A percentile compares a stretch with the other conserved stretches of the same genome.
Evolutionary conservation across 2,113 vertebrate species (phyloP).

Genomic region (Canis aureus): DNA sequence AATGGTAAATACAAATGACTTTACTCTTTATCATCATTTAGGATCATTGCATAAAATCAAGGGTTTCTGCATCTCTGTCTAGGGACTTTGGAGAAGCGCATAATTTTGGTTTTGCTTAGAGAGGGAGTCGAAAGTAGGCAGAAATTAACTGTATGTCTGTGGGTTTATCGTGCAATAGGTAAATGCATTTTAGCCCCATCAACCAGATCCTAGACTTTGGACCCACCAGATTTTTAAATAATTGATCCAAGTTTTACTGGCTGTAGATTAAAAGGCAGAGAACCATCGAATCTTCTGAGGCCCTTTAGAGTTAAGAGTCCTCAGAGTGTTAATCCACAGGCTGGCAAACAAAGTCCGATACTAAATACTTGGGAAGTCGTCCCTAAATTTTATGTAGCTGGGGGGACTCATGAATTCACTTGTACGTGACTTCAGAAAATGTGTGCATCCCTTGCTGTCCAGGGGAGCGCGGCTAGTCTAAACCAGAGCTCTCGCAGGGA

Average conservation of each 20-base stretch:
- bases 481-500: background rate
- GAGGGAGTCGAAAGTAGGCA: background rate
- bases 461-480: background rate
- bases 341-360: background rate
- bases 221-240: background rate
- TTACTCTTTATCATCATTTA: background rate
- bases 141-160: background rate
- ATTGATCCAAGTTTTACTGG: background rate
- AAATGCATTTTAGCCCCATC: background rate
- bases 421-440: background rate
- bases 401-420: background rate
- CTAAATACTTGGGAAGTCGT: background rate
- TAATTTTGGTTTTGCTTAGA: constrained; percentile 15
- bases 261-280: background rate
- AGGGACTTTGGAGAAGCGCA: background rate
- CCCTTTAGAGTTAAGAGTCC: background rate
- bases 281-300: background rate
- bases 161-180: background rate
- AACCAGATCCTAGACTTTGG: background rate
- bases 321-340: background rate
- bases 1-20: no score
- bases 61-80: background rate
- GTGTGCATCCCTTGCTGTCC: background rate
- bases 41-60: background rate
- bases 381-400: background rate